phyloP scores from a whole-genome alignment of 2,113 vertebrate genomes.

The Crocuta crocuta region DNA sequence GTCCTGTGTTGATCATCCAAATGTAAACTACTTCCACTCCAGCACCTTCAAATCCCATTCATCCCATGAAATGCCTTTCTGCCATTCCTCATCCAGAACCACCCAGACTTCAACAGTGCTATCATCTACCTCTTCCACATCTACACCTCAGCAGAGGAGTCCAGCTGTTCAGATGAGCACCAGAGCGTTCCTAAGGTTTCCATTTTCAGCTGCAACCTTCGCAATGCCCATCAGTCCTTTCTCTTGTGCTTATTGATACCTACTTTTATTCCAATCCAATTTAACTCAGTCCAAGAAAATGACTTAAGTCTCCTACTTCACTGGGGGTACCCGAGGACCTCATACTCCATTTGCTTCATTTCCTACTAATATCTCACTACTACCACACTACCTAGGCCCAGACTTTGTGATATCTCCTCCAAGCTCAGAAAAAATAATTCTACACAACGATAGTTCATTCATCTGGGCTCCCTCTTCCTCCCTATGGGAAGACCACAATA shows the following conservation, averaged over 20 bases:
- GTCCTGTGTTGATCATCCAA: neutral
- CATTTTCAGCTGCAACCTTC: neutral
- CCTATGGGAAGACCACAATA: neutral
- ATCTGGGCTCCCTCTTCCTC: neutral
- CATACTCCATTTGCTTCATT: neutral
- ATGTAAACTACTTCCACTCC: neutral
- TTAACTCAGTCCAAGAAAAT: neutral
- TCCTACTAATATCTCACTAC: neutral
- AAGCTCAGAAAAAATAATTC: neutral
- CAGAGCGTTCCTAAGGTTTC: accelerated
- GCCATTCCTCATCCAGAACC: neutral
- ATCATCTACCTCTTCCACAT: neutral
- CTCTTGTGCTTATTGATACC: neutral
- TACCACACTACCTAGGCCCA: neutral
- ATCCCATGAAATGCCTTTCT: neutral
- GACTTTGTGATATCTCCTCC: neutral
- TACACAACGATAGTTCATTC: neutral
- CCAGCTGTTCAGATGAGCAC: neutral
- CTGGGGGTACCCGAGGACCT: neutral
- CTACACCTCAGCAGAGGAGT: neutral
- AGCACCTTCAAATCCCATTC: neutral
- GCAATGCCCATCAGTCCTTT: neutral
- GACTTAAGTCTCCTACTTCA: neutral
- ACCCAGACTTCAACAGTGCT: neutral
- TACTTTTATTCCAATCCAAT: neutral